Conservation (phyloP, 2,113 vertebrate species). For the Catharus bicknelli region DNA sequence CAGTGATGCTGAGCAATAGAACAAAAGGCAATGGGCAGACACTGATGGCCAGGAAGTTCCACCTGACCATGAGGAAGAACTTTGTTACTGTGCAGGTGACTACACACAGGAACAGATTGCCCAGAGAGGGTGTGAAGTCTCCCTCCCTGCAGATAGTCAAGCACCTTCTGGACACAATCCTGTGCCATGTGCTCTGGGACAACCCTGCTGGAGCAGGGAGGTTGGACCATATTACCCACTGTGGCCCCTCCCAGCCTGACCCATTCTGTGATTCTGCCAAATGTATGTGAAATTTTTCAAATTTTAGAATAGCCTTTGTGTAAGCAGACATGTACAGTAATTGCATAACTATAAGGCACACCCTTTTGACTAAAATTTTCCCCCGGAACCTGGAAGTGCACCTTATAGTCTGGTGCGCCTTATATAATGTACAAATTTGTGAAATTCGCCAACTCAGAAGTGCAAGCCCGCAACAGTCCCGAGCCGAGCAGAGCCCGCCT, state of each 20-base stretch:
- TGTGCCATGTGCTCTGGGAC: background rate
- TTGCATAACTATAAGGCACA: no score
- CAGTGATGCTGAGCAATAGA: background rate
- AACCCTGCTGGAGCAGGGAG: background rate
- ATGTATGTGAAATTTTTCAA: background rate
- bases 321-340: background rate
- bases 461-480: no score
- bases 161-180: background rate
- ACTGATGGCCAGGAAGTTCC: background rate
- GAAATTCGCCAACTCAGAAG: no score
- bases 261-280: background rate
- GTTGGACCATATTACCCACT: no score
- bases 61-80: background rate
- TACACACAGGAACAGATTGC: rapidly evolving
- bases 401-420: no score
- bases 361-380: no score
- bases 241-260: background rate
- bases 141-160: background rate
- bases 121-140: background rate
- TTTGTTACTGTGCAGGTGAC: background rate
- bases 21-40: no score
- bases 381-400: no score
- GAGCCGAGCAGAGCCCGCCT: no score
- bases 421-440: no score
- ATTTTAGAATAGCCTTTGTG: background rate